These are phyloP conservation scores for Phenganax marumi DNA, from an alignment of 92 coral and sea anemone species.

Conservation along the genomic window DNA sequence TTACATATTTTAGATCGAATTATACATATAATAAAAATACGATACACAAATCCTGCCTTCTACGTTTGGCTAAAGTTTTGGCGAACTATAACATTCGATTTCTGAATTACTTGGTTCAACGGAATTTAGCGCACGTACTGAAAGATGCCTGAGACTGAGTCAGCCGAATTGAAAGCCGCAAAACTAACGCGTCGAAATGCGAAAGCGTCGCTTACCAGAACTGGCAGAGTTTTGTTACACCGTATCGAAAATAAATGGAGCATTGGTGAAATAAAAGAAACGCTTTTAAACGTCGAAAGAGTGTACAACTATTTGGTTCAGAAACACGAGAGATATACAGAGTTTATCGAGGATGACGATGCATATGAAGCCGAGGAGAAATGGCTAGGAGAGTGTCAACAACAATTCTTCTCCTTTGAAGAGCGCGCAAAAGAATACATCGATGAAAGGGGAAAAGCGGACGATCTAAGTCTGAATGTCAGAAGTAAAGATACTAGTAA, in stretches of 20 bases:
- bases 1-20: slow-evolving; percentile 7
- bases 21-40: background rate
- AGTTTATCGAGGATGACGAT: slow-evolving; percentile 50
- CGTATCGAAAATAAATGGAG: slow-evolving; percentile 38
- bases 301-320: slow-evolving; percentile 48
- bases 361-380: slow-evolving; percentile 52
- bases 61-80: background rate
- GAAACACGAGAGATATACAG: slow-evolving; percentile 51
- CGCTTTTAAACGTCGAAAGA: slow-evolving; percentile 44
- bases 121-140: too few species aligned
- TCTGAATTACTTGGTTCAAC: too few species aligned
- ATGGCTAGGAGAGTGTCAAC: slow-evolving; percentile 62
- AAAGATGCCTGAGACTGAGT: background rate
- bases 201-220: slow-evolving; percentile 61
- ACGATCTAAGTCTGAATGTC: background rate
- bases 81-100: slow-evolving; percentile 48
- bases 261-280: slow-evolving; percentile 52
- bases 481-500: too few species aligned
- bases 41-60: background rate
- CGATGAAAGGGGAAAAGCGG: background rate
- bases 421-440: slow-evolving; percentile 31
- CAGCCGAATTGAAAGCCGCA: slow-evolving; percentile 44
- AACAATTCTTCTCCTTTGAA: slow-evolving; percentile 47
- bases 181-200: slow-evolving; percentile 53
- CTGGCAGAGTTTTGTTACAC: slow-evolving; percentile 50